These are phyloP conservation scores for Macaca nemestrina DNA, from an alignment of 2,113 vertebrate species.

Conservation along the genomic window DNA sequence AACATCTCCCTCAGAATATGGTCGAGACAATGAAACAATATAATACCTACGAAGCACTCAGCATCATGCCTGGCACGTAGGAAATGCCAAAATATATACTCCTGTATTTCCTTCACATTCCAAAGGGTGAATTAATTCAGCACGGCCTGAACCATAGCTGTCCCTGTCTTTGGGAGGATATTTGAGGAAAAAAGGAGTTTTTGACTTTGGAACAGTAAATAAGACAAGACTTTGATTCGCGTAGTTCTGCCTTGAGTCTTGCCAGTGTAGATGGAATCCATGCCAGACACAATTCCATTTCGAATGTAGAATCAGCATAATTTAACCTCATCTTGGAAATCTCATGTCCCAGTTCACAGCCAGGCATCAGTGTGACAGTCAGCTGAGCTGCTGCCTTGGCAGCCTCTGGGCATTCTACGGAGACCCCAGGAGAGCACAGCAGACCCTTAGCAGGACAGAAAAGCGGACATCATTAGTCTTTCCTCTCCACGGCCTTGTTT, in stretches of 20 bases:
- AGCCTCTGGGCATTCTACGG: neutral
- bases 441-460: neutral
- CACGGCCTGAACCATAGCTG: neutral
- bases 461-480: neutral
- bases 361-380: neutral
- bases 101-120: neutral
- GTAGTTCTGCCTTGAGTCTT: neutral
- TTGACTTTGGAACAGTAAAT: neutral
- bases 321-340: conserved; percentile 67
- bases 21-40: neutral
- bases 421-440: neutral
- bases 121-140: neutral
- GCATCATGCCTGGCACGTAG: neutral
- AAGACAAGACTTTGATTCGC: neutral
- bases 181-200: conserved; percentile 11
- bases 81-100: neutral
- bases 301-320: conserved; percentile 67
- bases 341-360: conserved; percentile 28
- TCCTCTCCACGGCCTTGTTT: conserved; percentile 1
- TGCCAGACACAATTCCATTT: conserved; percentile 21
- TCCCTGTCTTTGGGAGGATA: neutral
- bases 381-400: neutral
- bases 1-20: neutral
- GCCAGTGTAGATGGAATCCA: neutral
- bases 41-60: neutral